These are phyloP conservation scores for Epizoanthus illoricatus DNA, from an alignment of 92 coral and sea anemone genomes.

Conservation along the genomic window DNA sequence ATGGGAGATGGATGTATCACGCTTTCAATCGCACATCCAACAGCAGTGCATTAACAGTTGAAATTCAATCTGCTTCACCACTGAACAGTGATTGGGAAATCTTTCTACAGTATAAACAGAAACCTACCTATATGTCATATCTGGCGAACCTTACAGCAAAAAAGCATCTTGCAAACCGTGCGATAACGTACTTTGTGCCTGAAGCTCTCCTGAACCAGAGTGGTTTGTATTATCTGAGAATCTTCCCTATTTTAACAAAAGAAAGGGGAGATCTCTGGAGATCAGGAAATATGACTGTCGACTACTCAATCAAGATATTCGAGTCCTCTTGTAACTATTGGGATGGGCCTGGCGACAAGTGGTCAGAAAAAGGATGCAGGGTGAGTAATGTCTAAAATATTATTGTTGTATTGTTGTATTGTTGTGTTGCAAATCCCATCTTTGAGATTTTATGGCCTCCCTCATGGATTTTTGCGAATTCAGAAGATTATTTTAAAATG, in stretches of 20 bases:
- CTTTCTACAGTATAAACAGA: neutral
- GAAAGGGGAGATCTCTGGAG: constrained; percentile 13
- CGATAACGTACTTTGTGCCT: neutral
- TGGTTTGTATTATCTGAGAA: constrained; percentile 22
- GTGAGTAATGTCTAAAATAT: constrained; percentile 11
- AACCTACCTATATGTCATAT: neutral
- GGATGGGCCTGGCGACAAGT: constrained; percentile 33
- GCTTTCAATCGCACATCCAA: too few species aligned
- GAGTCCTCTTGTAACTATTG: constrained; percentile 46
- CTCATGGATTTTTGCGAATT: neutral
- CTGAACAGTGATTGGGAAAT: neutral
- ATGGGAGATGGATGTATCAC: too few species aligned
- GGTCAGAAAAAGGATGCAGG: constrained; percentile 40
- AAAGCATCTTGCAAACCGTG: neutral
- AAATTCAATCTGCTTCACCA: too few species aligned
- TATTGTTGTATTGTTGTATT: too few species aligned
- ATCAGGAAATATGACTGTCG: constrained; percentile 25
- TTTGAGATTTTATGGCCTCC: neutral
- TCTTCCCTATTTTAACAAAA: constrained; percentile 18
- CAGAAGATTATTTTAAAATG: too few species aligned
- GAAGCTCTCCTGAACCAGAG: constrained; percentile 1
- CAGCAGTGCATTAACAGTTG: too few species aligned
- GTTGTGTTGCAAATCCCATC: too few species aligned
- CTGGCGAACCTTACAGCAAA: constrained; percentile 9
- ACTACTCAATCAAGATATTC: constrained; percentile 24